phyloP scores from a whole-genome alignment of 2,113 vertebrate species.

The Baryphthengus martii region DNA sequence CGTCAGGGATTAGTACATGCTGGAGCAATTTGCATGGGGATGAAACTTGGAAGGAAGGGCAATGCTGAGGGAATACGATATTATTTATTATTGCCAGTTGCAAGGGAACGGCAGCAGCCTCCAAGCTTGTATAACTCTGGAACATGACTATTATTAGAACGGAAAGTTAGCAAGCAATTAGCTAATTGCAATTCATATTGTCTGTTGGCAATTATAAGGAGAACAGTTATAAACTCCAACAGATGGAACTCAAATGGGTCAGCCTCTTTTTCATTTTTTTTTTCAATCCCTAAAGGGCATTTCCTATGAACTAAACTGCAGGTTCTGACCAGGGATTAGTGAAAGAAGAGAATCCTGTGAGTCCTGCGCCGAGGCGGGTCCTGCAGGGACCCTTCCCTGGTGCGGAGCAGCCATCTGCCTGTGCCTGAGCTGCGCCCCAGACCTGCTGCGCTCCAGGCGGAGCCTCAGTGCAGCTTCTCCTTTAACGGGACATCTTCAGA shows the following conservation, averaged over 20 bases:
- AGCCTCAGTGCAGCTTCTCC: not conserved
- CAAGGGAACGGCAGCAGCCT: constrained; percentile 61
- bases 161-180: constrained; percentile 65
- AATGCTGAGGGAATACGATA: constrained; percentile 34
- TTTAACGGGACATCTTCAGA: not conserved
- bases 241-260: constrained; percentile 47
- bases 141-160: constrained; percentile 64
- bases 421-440: not conserved
- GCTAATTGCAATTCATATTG: constrained; percentile 64
- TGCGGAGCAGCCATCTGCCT: not conserved
- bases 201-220: constrained; percentile 52
- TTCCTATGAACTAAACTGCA: not conserved
- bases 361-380: fast-evolving
- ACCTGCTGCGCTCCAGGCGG: fast-evolving
- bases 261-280: not conserved
- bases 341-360: not conserved
- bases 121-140: constrained; percentile 64
- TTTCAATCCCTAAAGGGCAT: not conserved
- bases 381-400: not conserved
- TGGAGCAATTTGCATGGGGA: constrained; percentile 55
- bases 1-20: constrained; percentile 47
- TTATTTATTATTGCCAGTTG: constrained; percentile 65
- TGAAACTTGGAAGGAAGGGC: constrained; percentile 48
- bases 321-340: not conserved
- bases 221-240: constrained; percentile 38